Evolutionary conservation across 2,888 invertebrate genomes (phyloP), one percentile per base, ranked within the genome.

Genomic region (Coenonympha glycerion): DNA sequence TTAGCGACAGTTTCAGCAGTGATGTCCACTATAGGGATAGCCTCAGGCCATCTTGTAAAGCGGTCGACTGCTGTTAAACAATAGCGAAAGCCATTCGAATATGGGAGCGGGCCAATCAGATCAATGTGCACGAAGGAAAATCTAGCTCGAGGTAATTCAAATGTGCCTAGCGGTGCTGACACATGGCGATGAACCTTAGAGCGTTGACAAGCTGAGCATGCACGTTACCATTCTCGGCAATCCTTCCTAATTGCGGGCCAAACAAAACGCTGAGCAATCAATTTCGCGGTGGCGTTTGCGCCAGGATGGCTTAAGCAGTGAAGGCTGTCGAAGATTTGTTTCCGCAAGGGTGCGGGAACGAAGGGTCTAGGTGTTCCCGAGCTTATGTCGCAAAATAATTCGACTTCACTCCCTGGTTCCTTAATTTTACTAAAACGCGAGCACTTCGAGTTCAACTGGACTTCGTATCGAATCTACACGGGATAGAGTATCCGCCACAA

Each of bases 141-240:
- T n/a, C n/a, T n/a, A n/a, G n/a, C n/a, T n/a, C n/a, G 53, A 6
- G 54, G 54, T 11, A 50, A 31, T 63, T 6, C 55, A 49, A 57
- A 77, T 70, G 5, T 74, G 52, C 0, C 47, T 52, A 13, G 49
- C 19, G 6, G 64, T 54, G 48, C 49, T 71, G 76, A n/a, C 69
- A 40, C 40, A 16, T 39, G 47, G 3, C 48, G 58, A 0, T 52
- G 44, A 0, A 75, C 53, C 42, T 78, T 77, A 0, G 58, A 39
- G 9, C 56, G 56, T 50, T 79, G 76, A 41, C 75, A 76, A 1
- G 46, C 46, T 4, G 63, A 45, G 69, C 73, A 76, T 0, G 41
- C 19, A 0, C 61, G 24, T 28, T 50, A 15, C 59, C 51, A 53
- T 13, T 55, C 28, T 33, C 55, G 18, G 37, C 58, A 57, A 24